Evolutionary conservation across 1,140 invertebrate genomes (phyloP).

Genomic region (Oscheius sp.): DNA sequence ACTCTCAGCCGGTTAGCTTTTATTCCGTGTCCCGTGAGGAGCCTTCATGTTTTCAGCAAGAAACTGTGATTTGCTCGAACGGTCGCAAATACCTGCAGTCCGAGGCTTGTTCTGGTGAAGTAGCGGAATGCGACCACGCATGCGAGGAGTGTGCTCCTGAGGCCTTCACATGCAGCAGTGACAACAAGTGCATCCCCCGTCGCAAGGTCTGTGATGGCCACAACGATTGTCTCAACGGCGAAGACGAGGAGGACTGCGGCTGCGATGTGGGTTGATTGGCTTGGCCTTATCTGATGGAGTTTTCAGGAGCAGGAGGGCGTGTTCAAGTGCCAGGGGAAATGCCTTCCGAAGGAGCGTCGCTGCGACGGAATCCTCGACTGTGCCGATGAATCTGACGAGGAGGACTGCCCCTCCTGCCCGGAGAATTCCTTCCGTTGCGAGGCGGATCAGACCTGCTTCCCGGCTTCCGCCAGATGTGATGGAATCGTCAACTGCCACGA

Average conservation of each 20-base stretch:
- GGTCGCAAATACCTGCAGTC: slow-evolving; percentile 20
- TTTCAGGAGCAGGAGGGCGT: no score
- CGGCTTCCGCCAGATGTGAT: slow-evolving; percentile 18
- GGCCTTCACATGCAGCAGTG: no score
- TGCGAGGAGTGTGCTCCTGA: no score
- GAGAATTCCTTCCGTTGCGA: not conserved
- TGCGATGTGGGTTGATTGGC: not conserved
- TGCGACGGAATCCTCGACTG: slow-evolving; percentile 39
- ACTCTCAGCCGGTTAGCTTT: not conserved
- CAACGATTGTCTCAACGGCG: slow-evolving; percentile 22
- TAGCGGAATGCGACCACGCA: no score
- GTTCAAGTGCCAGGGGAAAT: no score
- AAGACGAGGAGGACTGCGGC: slow-evolving; percentile 33
- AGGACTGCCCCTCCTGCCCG: slow-evolving; percentile 16
- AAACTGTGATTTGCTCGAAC: not conserved
- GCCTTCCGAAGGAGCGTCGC: slow-evolving; percentile 3
- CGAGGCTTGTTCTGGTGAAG: no score
- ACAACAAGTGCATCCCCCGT: no score
- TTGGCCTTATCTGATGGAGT: no score
- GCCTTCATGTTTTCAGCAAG: slow-evolving; percentile 10
- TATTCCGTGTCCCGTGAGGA: slow-evolving; percentile 1
- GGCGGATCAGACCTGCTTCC: slow-evolving; percentile 11
- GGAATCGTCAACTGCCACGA: slow-evolving; percentile 27
- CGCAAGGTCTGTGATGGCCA: slow-evolving; percentile 37
- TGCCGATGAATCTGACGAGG: slow-evolving; percentile 26